phyloP scores from a whole-genome alignment of 2,888 invertebrate genomes.

The Shargacucullia verbasci region DNA sequence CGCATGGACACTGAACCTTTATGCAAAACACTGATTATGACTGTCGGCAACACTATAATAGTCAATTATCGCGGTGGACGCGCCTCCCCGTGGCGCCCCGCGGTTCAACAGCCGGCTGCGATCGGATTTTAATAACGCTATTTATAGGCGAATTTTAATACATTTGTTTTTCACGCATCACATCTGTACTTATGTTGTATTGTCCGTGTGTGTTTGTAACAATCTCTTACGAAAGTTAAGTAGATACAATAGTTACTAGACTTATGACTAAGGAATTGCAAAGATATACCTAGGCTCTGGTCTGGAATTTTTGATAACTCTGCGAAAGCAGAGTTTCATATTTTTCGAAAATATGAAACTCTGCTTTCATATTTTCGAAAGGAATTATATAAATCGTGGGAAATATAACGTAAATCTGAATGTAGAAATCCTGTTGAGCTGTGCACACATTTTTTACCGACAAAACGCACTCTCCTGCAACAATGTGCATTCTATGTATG shows the following conservation, averaged over 20 bases:
- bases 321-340: too few species aligned
- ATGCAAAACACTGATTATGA: slow-evolving; percentile 48
- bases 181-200: slow-evolving; percentile 50
- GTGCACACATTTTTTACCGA: too few species aligned
- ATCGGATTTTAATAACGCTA: slow-evolving; percentile 75
- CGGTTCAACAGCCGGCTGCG: slow-evolving; percentile 73
- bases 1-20: slow-evolving; percentile 33
- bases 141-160: slow-evolving; percentile 74
- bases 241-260: too few species aligned
- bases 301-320: too few species aligned
- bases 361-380: too few species aligned
- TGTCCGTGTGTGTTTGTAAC: slow-evolving; percentile 1
- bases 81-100: slow-evolving; percentile 68
- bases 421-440: too few species aligned
- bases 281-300: too few species aligned
- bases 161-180: slow-evolving; percentile 63
- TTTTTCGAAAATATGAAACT: too few species aligned
- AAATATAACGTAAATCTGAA: too few species aligned
- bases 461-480: slow-evolving; percentile 20
- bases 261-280: too few species aligned
- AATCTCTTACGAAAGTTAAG: neutral
- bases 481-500: slow-evolving; percentile 7
- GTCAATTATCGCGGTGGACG: slow-evolving; percentile 55
- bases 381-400: too few species aligned
- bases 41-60: slow-evolving; percentile 53